Evolutionary conservation across 2,113 vertebrate genomes (phyloP), one percentile per base, ranked within the genome.

Genomic region (Carettochelys insculpta): DNA sequence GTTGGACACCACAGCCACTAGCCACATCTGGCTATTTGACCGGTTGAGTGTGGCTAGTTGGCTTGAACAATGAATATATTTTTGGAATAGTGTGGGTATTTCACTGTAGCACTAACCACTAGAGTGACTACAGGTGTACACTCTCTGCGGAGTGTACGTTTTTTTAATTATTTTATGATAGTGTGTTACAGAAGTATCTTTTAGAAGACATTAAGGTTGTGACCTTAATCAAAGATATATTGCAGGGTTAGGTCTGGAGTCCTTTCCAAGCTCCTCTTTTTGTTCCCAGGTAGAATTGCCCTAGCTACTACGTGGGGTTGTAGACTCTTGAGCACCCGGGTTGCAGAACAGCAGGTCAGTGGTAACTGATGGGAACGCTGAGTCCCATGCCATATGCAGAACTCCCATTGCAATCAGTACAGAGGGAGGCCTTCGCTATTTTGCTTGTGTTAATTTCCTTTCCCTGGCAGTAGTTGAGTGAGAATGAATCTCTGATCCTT

Each of bases 231-330:
- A 43, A 41, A 73, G 22, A 5, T 43, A 45, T 43, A 75, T 75
- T 75, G 12, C 71, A 75, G 71, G 22, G 41, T 75, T 25, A 43
- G 41, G 71, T 7, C 27, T 75, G 41, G 71, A 75, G 41, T 75
- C 24, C 41, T 41, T 75, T 75, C 13, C 41, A 45, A 27, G 45
- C 38, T 75, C 12, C 12, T 38, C 14, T 24, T 75, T 24, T 45
- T 25, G 41, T 45, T 17, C 61, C n/a, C 11, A 11, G 61, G n/a
- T 27, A 45, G 25, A 75, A 43, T 43, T 75, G 71, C 61, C n/a
- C 61, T n/a, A 34, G 58, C 31, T 71, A 73, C 11, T 22, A 41
- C 11, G 11, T 73, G 38, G 43, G 0, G 0, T 2, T 80, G 48
- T 54, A 86, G n/a, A 11, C n/a, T 4, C 34, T n/a, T 24, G 41